Evolutionary conservation across 2,888 invertebrate genomes (phyloP).

Genomic region (Malthinus seriepunctatus): DNA sequence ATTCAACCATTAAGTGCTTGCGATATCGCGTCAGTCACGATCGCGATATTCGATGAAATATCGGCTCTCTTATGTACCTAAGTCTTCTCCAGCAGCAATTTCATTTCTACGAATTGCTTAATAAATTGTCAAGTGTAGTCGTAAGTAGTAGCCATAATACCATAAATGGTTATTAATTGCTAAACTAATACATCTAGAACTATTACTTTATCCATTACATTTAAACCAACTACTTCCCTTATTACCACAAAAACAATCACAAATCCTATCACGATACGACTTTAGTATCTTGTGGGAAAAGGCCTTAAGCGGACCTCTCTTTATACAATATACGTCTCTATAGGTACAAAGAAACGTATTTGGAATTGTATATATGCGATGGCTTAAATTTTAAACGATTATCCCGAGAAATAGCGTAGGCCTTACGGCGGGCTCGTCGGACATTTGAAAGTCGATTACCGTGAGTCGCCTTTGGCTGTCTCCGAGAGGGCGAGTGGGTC

Average conservation of each 20-base stretch:
- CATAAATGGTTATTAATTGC: conserved; percentile 21
- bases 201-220: conserved; percentile 8
- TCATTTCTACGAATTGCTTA: conserved; percentile 17
- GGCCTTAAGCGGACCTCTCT: conserved; percentile 9
- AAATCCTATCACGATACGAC: background rate
- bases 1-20: conserved; percentile 15
- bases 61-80: conserved; percentile 14
- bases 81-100: conserved; percentile 12
- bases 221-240: conserved; percentile 6
- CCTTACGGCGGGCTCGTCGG: conserved; percentile 32
- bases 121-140: conserved; percentile 17
- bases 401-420: conserved; percentile 29
- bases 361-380: conserved; percentile 16
- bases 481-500: conserved; percentile 47
- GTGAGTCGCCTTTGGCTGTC: conserved; percentile 36
- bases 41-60: conserved; percentile 28
- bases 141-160: conserved; percentile 9
- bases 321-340: background rate
- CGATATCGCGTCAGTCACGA: conserved; percentile 28
- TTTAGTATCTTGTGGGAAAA: conserved; percentile 14
- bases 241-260: conserved; percentile 12
- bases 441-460: conserved; percentile 47
- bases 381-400: conserved; percentile 16
- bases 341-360: conserved; percentile 5
- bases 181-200: conserved; percentile 8